These are phyloP conservation scores for Drosophila heteroneura DNA, from an alignment of 2,888 invertebrate species.

Conservation along the genomic window DNA sequence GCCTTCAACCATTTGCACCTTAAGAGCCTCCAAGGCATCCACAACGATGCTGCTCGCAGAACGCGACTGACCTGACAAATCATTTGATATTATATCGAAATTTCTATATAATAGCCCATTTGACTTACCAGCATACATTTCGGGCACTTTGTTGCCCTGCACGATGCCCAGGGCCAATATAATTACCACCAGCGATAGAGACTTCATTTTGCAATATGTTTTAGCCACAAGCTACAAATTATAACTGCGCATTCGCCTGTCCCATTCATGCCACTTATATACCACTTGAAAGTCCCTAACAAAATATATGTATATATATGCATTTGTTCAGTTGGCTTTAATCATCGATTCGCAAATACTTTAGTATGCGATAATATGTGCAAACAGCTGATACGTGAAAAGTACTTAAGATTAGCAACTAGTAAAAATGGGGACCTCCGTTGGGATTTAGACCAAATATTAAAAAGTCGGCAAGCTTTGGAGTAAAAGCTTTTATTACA, in stretches of 20 bases:
- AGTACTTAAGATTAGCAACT: slow-evolving; percentile 35
- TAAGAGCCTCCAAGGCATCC: slow-evolving; percentile 60
- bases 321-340: slow-evolving; percentile 16
- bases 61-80: slow-evolving; percentile 54
- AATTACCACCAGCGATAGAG: slow-evolving; percentile 37
- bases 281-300: slow-evolving; percentile 10
- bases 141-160: slow-evolving; percentile 47
- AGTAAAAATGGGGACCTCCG: slow-evolving; percentile 6
- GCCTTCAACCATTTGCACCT: slow-evolving; percentile 72
- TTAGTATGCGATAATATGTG: slow-evolving; percentile 34
- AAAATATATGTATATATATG: neutral
- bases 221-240: slow-evolving; percentile 17
- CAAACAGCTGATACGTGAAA: slow-evolving; percentile 32
- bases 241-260: slow-evolving; percentile 26
- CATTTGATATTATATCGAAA: neutral
- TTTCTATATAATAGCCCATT: neutral
- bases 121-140: slow-evolving; percentile 48
- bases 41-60: slow-evolving; percentile 61
- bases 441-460: neutral
- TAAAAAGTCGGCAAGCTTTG: slow-evolving; percentile 2
- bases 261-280: slow-evolving; percentile 50
- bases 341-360: slow-evolving; percentile 41
- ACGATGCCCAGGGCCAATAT: slow-evolving; percentile 40
- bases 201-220: slow-evolving; percentile 55
- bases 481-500: slow-evolving; percentile 13